Evolutionary conservation across 1,140 invertebrate genomes (phyloP).

Genomic region (Metaphire vulgaris): DNA sequence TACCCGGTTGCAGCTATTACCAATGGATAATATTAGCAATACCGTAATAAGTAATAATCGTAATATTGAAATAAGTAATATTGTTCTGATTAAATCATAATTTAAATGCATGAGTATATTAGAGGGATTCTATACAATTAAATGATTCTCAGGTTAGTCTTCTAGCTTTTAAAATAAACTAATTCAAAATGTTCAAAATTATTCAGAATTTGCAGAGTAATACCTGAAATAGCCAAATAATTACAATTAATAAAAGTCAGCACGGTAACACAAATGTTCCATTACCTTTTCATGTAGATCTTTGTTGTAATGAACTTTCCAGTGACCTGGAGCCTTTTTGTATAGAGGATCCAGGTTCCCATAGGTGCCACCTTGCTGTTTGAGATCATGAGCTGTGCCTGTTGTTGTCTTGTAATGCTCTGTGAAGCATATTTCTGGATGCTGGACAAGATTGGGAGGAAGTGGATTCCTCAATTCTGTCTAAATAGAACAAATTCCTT

Average conservation of each 20-base stretch:
- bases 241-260: too few species aligned
- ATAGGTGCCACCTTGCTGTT: conserved; percentile 42
- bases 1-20: conserved; percentile 33
- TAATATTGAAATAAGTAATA: too few species aligned
- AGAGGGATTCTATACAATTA: too few species aligned
- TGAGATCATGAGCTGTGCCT: conserved; percentile 45
- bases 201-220: too few species aligned
- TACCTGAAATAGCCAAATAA: too few species aligned
- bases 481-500: conserved; percentile 37
- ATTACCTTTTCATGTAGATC: conserved; percentile 49
- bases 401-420: conserved; percentile 47
- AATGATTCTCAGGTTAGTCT: too few species aligned
- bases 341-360: conserved; percentile 34
- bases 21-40: not conserved
- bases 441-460: conserved; percentile 43
- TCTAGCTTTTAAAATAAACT: too few species aligned
- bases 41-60: not conserved
- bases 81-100: too few species aligned
- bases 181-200: too few species aligned
- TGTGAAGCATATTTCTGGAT: conserved; percentile 44
- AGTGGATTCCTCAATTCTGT: conserved; percentile 43
- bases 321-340: conserved; percentile 47
- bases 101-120: too few species aligned
- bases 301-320: conserved; percentile 50
- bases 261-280: too few species aligned